These are phyloP conservation scores for Malurus melanocephalus DNA, from an alignment of 2,113 vertebrate genomes.

Conservation along the genomic window DNA sequence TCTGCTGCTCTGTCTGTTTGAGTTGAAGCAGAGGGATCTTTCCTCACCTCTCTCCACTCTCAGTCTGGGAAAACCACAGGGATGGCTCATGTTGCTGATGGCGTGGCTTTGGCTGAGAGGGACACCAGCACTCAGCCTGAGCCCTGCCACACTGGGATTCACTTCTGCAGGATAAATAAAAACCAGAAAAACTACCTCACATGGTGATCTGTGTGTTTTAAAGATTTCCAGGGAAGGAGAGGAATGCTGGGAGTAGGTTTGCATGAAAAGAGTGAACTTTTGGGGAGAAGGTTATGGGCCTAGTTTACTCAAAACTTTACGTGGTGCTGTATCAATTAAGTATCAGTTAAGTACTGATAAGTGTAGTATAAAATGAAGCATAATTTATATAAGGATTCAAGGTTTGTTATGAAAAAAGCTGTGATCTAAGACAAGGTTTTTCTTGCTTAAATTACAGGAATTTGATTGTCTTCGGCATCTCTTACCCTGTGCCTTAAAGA, in stretches of 20 bases:
- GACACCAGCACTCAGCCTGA: not conserved
- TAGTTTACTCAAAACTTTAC: not conserved
- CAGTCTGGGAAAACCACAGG: not conserved
- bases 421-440: not conserved
- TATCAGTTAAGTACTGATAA: not conserved
- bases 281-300: not conserved
- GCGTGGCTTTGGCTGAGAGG: not conserved
- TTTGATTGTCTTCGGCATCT: not conserved
- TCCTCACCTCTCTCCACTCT: not conserved
- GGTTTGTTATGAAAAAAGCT: not conserved
- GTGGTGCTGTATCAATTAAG: not conserved
- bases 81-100: fast-evolving
- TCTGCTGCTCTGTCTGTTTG: not conserved
- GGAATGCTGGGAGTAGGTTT: fast-evolving
- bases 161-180: not conserved
- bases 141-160: not conserved
- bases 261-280: not conserved
- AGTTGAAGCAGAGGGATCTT: not conserved
- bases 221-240: not conserved
- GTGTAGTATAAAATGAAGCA: not conserved
- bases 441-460: not conserved
- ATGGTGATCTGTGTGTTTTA: not conserved
- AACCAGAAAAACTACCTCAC: not conserved
- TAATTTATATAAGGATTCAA: not conserved
- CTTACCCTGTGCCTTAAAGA: not conserved